Evolutionary conservation across 2,888 invertebrate species (phyloP).

Genomic region (Lypha dubia): DNA sequence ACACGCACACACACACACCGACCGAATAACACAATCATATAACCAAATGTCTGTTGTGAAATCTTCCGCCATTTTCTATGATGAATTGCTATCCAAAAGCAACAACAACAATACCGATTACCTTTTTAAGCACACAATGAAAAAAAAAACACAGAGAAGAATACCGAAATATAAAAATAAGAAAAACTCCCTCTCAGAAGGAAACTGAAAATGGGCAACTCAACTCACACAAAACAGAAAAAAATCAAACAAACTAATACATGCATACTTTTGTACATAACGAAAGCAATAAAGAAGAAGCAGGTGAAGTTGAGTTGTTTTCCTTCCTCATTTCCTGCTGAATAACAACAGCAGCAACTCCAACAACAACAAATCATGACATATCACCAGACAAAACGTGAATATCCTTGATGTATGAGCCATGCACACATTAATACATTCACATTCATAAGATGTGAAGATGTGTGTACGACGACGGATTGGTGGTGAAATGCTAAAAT

Average conservation of each 20-base stretch:
- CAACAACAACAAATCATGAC: conserved; percentile 67
- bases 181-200: conserved; percentile 64
- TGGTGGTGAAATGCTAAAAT: conserved; percentile 74
- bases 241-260: conserved; percentile 17
- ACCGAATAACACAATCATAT: too few relatives aligned
- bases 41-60: conserved; percentile 57
- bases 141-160: neutral
- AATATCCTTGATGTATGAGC: conserved; percentile 71
- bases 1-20: neutral
- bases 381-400: conserved; percentile 69
- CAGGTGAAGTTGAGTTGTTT: conserved; percentile 65
- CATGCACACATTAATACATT: conserved; percentile 32
- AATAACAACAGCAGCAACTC: conserved; percentile 43
- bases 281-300: conserved; percentile 66
- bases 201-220: conserved; percentile 45
- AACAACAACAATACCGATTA: conserved; percentile 56
- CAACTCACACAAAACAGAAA: too few relatives aligned
- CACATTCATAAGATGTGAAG: conserved; percentile 42
- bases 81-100: conserved; percentile 79
- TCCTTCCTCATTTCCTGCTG: conserved; percentile 58
- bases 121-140: conserved; percentile 49
- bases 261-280: conserved; percentile 48
- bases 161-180: conserved; percentile 29
- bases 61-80: conserved; percentile 82
- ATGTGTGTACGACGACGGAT: conserved; percentile 51